These are phyloP conservation scores for Gobio gobio DNA, from an alignment of 2,113 vertebrate species.

Conservation along the genomic window DNA sequence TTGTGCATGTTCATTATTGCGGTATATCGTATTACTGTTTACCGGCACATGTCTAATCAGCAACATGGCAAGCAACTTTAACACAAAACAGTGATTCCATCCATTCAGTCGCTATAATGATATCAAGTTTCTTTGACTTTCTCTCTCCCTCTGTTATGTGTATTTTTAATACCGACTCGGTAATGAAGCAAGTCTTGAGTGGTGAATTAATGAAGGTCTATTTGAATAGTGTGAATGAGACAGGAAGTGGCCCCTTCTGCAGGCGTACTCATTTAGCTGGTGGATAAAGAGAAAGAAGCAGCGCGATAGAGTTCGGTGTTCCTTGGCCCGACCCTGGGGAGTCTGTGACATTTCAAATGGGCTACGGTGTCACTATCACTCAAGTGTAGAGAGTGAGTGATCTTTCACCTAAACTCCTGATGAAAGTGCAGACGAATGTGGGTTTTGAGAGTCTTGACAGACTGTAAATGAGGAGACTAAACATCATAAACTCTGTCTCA, in stretches of 20 bases:
- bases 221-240: slow-evolving; percentile 24
- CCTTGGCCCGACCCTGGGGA: slow-evolving; percentile 36
- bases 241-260: slow-evolving; percentile 15
- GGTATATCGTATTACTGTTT: too few species aligned
- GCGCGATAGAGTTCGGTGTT: slow-evolving; percentile 37
- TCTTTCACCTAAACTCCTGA: slow-evolving; percentile 67
- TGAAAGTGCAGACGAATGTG: slow-evolving; percentile 20
- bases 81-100: neutral
- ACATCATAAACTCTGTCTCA: slow-evolving; percentile 13
- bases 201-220: neutral
- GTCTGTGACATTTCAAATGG: slow-evolving; percentile 57
- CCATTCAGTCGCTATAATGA: neutral
- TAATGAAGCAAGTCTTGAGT: slow-evolving; percentile 30
- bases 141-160: neutral
- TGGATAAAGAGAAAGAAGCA: slow-evolving; percentile 7
- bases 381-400: slow-evolving; percentile 55
- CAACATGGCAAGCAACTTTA: slow-evolving; percentile 2
- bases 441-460: slow-evolving; percentile 17
- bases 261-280: slow-evolving; percentile 5
- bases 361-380: slow-evolving; percentile 33
- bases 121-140: neutral
- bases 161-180: neutral
- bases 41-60: too few species aligned
- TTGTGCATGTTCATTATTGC: too few species aligned
- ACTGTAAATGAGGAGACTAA: slow-evolving; percentile 14